Evolutionary conservation across 2,113 vertebrate genomes (phyloP).

Genomic region (Neodontobutis hainanensis): DNA sequence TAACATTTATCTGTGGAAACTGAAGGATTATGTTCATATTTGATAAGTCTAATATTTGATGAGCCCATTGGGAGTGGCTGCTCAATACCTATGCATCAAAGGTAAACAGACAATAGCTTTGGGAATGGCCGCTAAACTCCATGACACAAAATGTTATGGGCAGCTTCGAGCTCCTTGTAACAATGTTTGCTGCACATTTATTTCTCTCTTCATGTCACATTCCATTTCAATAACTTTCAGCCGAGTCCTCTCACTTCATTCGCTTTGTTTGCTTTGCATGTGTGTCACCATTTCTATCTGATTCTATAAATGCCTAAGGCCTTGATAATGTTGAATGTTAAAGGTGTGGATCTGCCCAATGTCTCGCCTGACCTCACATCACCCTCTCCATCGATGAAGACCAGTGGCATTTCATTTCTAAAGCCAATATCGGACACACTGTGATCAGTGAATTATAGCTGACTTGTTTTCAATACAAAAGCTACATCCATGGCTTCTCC

Average conservation of each 20-base stretch:
- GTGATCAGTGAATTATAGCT: constrained; percentile 4
- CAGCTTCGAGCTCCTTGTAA: not conserved
- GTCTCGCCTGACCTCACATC: constrained; percentile 17
- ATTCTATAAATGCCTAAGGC: constrained; percentile 34
- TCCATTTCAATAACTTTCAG: not conserved
- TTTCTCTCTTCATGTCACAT: not conserved
- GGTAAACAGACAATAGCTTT: not conserved
- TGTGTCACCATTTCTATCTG: constrained; percentile 39
- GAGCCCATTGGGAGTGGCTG: not conserved
- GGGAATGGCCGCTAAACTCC: not conserved
- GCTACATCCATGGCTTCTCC: not conserved
- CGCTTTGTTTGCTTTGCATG: constrained; percentile 27
- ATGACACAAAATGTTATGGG: not conserved
- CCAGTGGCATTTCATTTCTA: not conserved
- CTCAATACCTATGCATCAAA: not conserved
- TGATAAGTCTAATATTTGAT: not conserved
- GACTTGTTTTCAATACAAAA: constrained; percentile 6
- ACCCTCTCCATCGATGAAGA: constrained; percentile 7
- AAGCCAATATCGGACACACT: not conserved
- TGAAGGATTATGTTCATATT: not conserved
- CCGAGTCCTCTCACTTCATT: not conserved
- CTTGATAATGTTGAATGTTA: constrained; percentile 40
- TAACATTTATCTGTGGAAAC: no score
- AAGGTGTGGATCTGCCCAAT: constrained; percentile 37
- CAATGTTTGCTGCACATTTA: not conserved